Evolutionary conservation across 2,113 vertebrate genomes (phyloP).

Genomic region (Rissa tridactyla): DNA sequence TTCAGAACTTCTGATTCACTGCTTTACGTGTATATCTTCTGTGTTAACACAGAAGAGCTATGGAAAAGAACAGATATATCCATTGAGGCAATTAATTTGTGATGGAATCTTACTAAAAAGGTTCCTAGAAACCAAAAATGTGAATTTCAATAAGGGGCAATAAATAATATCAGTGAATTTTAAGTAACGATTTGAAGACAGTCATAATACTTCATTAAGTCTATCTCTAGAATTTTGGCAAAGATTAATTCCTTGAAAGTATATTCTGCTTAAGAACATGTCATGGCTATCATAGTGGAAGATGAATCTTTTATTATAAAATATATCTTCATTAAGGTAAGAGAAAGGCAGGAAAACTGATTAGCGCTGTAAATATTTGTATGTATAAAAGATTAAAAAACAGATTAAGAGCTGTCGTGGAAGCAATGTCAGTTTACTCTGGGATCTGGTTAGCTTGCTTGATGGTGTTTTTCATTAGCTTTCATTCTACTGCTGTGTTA

Average conservation of each 20-base stretch:
- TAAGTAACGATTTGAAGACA: conserved; percentile 3
- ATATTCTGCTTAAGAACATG: conserved; percentile 20
- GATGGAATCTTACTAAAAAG: background rate
- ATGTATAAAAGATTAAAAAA: conserved; percentile 34
- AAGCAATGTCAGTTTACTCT: conserved; percentile 27
- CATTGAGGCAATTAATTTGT: background rate
- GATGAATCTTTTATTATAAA: background rate
- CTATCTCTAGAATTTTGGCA: background rate
- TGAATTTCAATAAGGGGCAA: background rate
- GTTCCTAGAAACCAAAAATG: background rate
- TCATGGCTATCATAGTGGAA: background rate
- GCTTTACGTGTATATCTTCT: background rate
- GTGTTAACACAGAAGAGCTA: background rate
- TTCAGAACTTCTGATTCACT: background rate
- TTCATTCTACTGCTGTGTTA: background rate
- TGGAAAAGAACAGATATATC: background rate
- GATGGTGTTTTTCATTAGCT: conserved; percentile 6
- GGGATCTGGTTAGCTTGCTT: conserved; percentile 10
- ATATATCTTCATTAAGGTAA: conserved; percentile 44
- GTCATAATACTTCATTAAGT: background rate
- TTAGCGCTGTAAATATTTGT: conserved; percentile 13
- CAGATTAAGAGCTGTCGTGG: background rate
- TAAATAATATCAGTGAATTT: background rate
- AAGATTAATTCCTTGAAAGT: conserved; percentile 26
- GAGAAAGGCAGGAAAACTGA: conserved; percentile 7